phyloP scores from a whole-genome alignment of 2,797 vertebrate genomes.

The Myotis planiceps region DNA sequence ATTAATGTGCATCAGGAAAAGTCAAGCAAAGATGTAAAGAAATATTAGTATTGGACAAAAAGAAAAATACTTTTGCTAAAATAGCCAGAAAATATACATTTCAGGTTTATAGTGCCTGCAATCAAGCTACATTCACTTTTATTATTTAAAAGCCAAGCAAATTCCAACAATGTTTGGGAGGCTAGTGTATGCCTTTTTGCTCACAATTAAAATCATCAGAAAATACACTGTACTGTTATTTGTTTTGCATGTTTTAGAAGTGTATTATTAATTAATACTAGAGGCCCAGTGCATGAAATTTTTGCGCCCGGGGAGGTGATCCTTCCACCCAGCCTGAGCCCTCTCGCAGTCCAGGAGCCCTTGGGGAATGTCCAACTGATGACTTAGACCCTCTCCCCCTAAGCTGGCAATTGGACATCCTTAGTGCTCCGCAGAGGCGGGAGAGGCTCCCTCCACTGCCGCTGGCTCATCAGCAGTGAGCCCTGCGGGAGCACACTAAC shows the following conservation, averaged over 20 bases:
- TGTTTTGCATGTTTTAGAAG: neutral
- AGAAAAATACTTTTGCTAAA: neutral
- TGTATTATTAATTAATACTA: slow-evolving; percentile 13
- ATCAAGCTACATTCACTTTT: neutral
- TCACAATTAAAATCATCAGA: neutral
- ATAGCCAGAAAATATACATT: neutral
- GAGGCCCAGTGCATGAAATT: too few species aligned
- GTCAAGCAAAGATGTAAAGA: neutral
- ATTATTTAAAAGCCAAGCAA: neutral
- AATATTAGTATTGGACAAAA: neutral
- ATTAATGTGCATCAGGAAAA: neutral
- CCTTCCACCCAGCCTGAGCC: too few species aligned
- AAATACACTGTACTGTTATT: neutral
- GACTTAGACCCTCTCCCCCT: too few species aligned
- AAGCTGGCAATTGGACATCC: too few species aligned
- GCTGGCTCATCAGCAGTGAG: too few species aligned
- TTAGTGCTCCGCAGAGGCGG: too few species aligned
- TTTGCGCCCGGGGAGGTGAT: too few species aligned
- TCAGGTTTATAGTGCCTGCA: neutral
- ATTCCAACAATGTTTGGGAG: neutral
- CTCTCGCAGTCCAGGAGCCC: too few species aligned
- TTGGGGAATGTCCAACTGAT: too few species aligned
- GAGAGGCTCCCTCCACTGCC: too few species aligned
- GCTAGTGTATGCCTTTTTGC: neutral
- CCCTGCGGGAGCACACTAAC: too few species aligned